phyloP scores from a whole-genome alignment of 2,888 invertebrate genomes.

The Glaucopsyche alexis region DNA sequence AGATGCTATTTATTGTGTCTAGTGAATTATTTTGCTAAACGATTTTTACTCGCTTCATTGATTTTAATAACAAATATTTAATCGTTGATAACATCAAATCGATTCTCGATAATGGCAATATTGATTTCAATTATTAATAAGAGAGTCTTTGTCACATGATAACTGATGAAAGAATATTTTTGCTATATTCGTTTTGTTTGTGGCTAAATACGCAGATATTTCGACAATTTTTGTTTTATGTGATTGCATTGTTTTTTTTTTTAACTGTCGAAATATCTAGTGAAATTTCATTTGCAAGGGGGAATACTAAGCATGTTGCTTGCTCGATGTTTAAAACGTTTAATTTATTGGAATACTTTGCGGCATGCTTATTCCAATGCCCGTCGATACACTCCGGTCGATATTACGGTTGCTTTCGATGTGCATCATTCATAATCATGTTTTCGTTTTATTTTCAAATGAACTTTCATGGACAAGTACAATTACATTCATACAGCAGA shows the following conservation, averaged over 20 bases:
- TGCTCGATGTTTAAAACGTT: conserved; percentile 61
- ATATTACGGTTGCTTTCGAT: conserved; percentile 63
- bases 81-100: conserved; percentile 10
- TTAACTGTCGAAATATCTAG: conserved; percentile 47
- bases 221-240: conserved; percentile 17
- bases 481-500: conserved; percentile 11
- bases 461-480: conserved; percentile 18
- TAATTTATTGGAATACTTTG: conserved; percentile 51
- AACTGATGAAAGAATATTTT: conserved; percentile 23
- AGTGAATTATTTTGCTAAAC: conserved; percentile 20
- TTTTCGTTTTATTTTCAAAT: conserved; percentile 33
- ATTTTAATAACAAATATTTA: background rate
- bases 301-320: conserved; percentile 61
- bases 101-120: conserved; percentile 1
- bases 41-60: conserved; percentile 12
- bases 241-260: conserved; percentile 38
- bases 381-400: conserved; percentile 50
- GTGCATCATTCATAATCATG: conserved; percentile 59
- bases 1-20: conserved; percentile 18
- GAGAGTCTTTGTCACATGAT: background rate
- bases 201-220: conserved; percentile 23
- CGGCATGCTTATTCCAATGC: conserved; percentile 57
- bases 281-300: conserved; percentile 44
- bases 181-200: conserved; percentile 9
- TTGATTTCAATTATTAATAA: conserved; percentile 6